Base-by-base conservation (phyloP, 2,888 invertebrate genomes). In the Erebia aethiops region DNA sequence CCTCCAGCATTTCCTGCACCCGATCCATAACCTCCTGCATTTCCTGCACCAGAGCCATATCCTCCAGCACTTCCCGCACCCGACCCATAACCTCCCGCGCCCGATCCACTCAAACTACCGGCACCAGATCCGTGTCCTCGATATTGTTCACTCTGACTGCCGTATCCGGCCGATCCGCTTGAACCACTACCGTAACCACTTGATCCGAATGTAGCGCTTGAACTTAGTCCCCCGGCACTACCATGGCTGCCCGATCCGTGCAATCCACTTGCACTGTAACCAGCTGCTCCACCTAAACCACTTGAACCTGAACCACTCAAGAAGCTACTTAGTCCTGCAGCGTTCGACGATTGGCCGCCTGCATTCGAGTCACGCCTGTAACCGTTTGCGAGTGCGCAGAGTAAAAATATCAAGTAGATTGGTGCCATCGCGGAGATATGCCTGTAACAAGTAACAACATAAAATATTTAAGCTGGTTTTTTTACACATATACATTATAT, bases 391-490 rank as follows among this genome's bases (percentile, higher is more conserved):
- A 69, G 21, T 18, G 66, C 61, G 35, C 69, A 66, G 41, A 71
- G 66, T 21, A 69, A 14, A 4, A 69, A 18, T 43, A 68, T 18
- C 14, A 71, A 71, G 62, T 62, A 69, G 56, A 71, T 13, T 51
- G 52, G 52, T 46, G 69, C 69, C 71, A 71, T 71, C 56, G 71
- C 56, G 61, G 61, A 54, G 61, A 65, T 56, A 52, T 14, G 56
- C 21, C 71, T 71, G 26, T 5, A 69, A 69, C 3, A 46, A 60
- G 8, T 67, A 11, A 26, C 2, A 14, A 35, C 35, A 41, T 41
- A n/a, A 35, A 3, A 21, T 16, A 49, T 8, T 18, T 62, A 46
- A 10, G 2, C 4, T 26, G 0, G 2, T 26, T 26, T 4, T 3
- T 0, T 26, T 26, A 26, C 4, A 4, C 2, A 26, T 35, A 7